Evolutionary conservation across 2,888 invertebrate genomes (phyloP).

Genomic region (Eristalinus sepulchralis): DNA sequence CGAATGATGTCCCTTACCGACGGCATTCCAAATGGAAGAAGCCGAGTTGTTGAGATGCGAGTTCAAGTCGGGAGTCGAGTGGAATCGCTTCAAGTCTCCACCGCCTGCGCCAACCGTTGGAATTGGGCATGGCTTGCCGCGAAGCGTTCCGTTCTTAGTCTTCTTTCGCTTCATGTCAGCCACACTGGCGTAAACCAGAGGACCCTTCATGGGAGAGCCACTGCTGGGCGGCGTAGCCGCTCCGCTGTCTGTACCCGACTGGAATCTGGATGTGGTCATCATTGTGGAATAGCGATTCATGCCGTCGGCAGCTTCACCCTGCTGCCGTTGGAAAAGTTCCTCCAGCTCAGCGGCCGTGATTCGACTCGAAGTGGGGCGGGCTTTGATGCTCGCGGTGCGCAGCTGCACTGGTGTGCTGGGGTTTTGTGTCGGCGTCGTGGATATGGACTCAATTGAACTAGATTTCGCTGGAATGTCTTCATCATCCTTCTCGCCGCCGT

Average conservation of each 20-base stretch:
- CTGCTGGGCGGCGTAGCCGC: constrained; percentile 83
- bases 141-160: constrained; percentile 79
- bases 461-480: constrained; percentile 85
- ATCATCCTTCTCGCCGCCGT: constrained; percentile 87
- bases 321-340: constrained; percentile 94
- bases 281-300: constrained; percentile 82
- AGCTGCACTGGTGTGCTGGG: constrained; percentile 87
- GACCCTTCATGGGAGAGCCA: constrained; percentile 85
- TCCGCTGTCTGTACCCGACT: constrained; percentile 83
- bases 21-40: constrained; percentile 79
- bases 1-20: constrained; percentile 84
- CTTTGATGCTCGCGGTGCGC: constrained; percentile 94
- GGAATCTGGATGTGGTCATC: constrained; percentile 90
- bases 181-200: constrained; percentile 93
- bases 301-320: constrained; percentile 84
- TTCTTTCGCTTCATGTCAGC: constrained; percentile 95
- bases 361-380: constrained; percentile 92
- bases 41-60: constrained; percentile 80
- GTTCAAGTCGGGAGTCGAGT: constrained; percentile 93
- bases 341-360: constrained; percentile 96
- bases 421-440: constrained; percentile 82
- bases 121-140: constrained; percentile 80
- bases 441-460: constrained; percentile 90
- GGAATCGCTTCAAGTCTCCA: constrained; percentile 87
- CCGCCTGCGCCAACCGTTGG: constrained; percentile 78